Evolutionary conservation across 2,113 vertebrate species (phyloP).

Genomic region (Cynocephalus volans): DNA sequence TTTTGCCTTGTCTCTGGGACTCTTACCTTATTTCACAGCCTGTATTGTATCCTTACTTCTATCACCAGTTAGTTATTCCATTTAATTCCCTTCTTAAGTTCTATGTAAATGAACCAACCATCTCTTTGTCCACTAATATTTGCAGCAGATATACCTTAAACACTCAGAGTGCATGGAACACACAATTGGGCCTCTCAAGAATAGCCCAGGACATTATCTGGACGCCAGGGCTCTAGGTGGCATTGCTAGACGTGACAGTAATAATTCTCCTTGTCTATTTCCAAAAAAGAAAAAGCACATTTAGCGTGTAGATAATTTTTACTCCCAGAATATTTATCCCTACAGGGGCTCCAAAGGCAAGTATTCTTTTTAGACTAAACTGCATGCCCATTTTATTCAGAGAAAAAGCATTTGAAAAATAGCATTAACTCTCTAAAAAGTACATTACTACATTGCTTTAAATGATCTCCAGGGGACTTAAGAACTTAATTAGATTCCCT

Average conservation of each 20-base stretch:
- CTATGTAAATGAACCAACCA: neutral
- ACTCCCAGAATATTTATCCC: neutral
- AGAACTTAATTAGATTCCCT: slow-evolving; percentile 41
- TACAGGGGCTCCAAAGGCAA: neutral
- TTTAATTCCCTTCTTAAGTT: neutral
- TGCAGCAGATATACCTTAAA: neutral
- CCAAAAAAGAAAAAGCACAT: neutral
- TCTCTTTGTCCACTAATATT: neutral
- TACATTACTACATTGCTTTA: neutral
- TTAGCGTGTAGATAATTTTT: neutral
- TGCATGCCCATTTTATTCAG: slow-evolving; percentile 4
- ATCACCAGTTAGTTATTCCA: neutral
- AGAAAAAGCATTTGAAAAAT: slow-evolving; percentile 19
- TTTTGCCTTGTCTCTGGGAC: neutral
- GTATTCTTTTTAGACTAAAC: neutral
- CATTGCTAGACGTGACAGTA: neutral
- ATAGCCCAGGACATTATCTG: accelerated
- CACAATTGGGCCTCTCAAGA: neutral
- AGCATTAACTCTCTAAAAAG: slow-evolving; percentile 33
- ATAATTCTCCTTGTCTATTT: neutral
- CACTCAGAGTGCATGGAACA: neutral
- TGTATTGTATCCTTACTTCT: neutral
- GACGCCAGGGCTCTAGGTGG: neutral
- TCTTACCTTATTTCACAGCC: neutral
- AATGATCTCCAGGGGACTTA: neutral